Evolutionary conservation across 2,113 vertebrate genomes (phyloP).

Genomic region (Otis tarda): DNA sequence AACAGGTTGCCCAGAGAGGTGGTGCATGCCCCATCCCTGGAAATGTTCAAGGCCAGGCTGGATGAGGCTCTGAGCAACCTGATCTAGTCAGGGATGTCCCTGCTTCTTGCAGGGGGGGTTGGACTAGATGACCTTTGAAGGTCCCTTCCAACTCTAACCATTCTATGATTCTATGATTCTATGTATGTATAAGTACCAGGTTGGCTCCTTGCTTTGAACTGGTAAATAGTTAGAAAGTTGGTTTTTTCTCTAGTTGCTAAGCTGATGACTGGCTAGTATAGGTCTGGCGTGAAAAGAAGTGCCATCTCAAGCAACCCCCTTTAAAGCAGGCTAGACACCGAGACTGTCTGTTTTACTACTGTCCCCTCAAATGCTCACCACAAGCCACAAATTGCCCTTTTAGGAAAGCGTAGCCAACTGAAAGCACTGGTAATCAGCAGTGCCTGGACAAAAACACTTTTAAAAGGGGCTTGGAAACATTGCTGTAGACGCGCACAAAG

Average conservation of each 20-base stretch:
- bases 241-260: neutral
- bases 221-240: neutral
- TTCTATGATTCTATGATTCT: too few species aligned
- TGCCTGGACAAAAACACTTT: neutral
- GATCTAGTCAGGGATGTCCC: too few species aligned
- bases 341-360: neutral
- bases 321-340: accelerated
- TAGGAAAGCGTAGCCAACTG: neutral
- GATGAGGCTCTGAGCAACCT: too few species aligned
- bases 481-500: neutral
- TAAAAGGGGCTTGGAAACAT: neutral
- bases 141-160: too few species aligned
- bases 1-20: too few species aligned
- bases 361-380: neutral
- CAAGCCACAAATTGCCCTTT: conserved; percentile 3
- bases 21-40: too few species aligned
- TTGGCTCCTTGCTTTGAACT: neutral
- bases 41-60: too few species aligned
- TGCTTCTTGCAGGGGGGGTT: too few species aligned
- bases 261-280: neutral
- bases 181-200: neutral
- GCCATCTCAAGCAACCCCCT: neutral
- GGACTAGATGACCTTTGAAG: too few species aligned
- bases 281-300: neutral
- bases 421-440: neutral